Evolutionary conservation across 1,140 invertebrate genomes (phyloP).

Genomic region (Pachyrhynchus sulphureomaculatus): DNA sequence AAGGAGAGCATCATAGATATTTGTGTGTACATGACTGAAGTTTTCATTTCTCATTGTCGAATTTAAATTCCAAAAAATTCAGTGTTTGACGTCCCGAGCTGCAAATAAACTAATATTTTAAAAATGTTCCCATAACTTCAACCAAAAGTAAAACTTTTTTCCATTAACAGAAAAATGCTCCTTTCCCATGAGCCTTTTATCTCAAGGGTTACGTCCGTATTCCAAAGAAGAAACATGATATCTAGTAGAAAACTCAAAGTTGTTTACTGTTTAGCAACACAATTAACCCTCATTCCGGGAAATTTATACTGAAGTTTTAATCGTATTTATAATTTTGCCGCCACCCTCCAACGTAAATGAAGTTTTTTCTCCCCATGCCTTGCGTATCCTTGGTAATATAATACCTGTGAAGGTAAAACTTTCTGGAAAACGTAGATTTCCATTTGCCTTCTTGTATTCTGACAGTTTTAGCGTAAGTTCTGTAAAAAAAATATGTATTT

Average conservation of each 20-base stretch:
- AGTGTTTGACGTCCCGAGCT: too few species aligned
- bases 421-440: constrained; percentile 14
- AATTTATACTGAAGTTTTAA: constrained; percentile 32
- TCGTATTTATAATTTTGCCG: constrained; percentile 30
- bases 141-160: too few species aligned
- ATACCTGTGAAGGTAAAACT: constrained; percentile 23
- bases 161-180: too few species aligned
- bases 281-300: constrained; percentile 21
- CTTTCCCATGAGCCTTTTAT: too few species aligned
- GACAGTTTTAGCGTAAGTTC: too few species aligned
- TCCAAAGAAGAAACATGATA: background rate
- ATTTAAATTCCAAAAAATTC: too few species aligned
- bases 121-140: background rate
- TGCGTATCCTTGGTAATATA: constrained; percentile 20
- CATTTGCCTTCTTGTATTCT: background rate
- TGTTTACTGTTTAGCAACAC: constrained; percentile 20
- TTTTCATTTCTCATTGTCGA: too few species aligned
- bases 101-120: too few species aligned
- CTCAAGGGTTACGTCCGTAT: too few species aligned
- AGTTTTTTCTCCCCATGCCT: constrained; percentile 16
- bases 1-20: too few species aligned
- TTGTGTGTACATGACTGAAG: too few species aligned
- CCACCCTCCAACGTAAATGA: constrained; percentile 20
- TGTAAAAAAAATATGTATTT: too few species aligned
- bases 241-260: constrained; percentile 17